Evolutionary conservation across 2,888 invertebrate species (phyloP).

Genomic region (Tridacna gigas): DNA sequence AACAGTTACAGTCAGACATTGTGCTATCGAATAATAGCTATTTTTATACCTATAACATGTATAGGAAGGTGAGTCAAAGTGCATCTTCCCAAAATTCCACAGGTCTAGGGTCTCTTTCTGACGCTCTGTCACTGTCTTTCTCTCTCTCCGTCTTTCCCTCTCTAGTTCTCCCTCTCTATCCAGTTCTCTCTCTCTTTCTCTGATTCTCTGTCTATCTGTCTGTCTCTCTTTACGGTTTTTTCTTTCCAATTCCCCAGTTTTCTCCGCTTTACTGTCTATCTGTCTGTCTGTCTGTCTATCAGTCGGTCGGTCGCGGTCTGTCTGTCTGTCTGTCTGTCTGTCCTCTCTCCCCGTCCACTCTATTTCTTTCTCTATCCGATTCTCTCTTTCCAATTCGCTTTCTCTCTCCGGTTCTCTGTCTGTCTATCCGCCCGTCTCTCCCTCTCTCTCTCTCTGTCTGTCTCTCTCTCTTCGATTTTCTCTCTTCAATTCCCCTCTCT

Average conservation of each 20-base stretch:
- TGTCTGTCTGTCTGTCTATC: background rate
- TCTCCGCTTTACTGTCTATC: background rate
- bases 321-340: background rate
- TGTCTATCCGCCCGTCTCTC: background rate
- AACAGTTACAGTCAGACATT: background rate
- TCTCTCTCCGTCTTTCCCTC: background rate
- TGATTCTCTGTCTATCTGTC: background rate
- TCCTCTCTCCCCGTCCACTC: background rate
- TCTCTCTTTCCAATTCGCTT: background rate
- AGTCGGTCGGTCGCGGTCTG: background rate
- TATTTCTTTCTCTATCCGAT: background rate
- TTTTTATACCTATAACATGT: too few species aligned
- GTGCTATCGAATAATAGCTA: too few species aligned
- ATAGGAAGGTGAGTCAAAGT: too few species aligned
- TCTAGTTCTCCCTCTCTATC: constrained; percentile 1
- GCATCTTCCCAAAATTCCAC: too few species aligned
- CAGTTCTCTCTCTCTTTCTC: constrained; percentile 12
- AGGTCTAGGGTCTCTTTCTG: background rate
- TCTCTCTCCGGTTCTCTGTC: background rate
- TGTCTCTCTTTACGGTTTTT: background rate
- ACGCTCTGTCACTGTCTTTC: background rate
- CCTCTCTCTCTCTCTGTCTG: background rate
- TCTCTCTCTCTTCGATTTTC: background rate
- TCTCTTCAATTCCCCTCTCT: background rate
- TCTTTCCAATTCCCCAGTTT: background rate